phyloP scores from a whole-genome alignment of 2,113 vertebrate genomes.

The Panthera uncia region DNA sequence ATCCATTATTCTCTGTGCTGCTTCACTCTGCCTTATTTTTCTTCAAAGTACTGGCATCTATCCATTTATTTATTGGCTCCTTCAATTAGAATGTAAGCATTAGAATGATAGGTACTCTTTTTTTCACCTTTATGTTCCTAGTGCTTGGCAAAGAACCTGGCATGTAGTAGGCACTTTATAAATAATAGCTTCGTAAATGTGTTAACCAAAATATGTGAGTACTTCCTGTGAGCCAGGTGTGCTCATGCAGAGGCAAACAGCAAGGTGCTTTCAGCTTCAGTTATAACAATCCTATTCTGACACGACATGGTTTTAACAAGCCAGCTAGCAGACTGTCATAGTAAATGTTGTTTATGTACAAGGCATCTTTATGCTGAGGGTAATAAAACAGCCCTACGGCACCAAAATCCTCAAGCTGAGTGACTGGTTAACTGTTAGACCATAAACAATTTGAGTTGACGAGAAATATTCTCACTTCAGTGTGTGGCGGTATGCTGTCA shows the following conservation, averaged over 20 bases:
- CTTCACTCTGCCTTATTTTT: background rate
- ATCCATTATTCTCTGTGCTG: background rate
- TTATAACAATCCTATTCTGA: background rate
- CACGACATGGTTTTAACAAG: slow-evolving; percentile 50
- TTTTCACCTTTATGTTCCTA: background rate
- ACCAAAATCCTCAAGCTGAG: slow-evolving; percentile 60
- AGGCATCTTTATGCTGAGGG: slow-evolving; percentile 65
- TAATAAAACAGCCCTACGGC: slow-evolving; percentile 58
- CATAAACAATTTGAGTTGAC: slow-evolving; percentile 68
- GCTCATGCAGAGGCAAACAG: background rate
- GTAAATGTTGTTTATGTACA: slow-evolving; percentile 69
- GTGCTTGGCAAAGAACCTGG: background rate
- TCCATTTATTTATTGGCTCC: background rate
- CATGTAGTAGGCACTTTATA: background rate
- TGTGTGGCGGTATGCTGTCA: background rate
- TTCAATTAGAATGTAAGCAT: background rate
- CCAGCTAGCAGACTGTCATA: slow-evolving; percentile 66
- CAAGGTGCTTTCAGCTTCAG: background rate
- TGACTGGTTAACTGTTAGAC: slow-evolving; percentile 65
- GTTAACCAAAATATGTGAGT: background rate
- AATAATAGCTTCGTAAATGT: background rate
- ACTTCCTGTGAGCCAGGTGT: background rate
- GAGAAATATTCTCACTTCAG: slow-evolving; percentile 51
- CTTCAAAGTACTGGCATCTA: background rate
- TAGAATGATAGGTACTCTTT: background rate